Conservation (phyloP, 2,113 vertebrate genomes). For the Micromys minutus region DNA sequence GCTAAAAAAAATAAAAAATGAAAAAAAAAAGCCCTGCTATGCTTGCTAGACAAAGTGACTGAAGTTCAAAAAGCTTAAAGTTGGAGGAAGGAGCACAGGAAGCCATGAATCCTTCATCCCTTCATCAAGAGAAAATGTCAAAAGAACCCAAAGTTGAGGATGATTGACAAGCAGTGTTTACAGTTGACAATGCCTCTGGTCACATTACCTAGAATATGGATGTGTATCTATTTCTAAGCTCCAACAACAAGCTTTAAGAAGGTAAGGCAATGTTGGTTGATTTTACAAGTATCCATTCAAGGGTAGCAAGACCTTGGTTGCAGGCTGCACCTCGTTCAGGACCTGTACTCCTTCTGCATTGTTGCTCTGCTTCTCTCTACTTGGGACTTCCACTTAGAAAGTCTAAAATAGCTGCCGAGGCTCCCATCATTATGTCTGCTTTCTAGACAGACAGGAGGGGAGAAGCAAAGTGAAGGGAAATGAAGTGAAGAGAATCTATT, state of each 20-base stretch:
- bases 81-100: not conserved
- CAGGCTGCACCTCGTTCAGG: not conserved
- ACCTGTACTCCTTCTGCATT: not conserved
- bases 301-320: not conserved
- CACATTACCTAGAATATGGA: not conserved
- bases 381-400: not conserved
- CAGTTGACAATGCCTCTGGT: not conserved
- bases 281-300: not conserved
- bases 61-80: conserved; percentile 25
- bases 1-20: too few relatives aligned
- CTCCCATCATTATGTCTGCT: not conserved
- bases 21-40: too few relatives aligned
- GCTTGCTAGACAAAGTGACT: conserved; percentile 7
- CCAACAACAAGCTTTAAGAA: not conserved
- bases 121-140: conserved; percentile 30
- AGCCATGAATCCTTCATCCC: not conserved
- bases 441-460: not conserved
- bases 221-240: not conserved
- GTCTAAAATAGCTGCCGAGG: not conserved
- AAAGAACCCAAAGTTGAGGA: not conserved
- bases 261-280: not conserved
- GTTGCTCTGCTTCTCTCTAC: not conserved
- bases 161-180: not conserved
- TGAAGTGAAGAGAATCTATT: not conserved
- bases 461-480: not conserved